Percentiles rank a stretch among this genome's conserved stretches.
These are phyloP conservation scores for Tadarida brasiliensis DNA, from an alignment of 2,797 vertebrate species.

Conservation along the genomic window DNA sequence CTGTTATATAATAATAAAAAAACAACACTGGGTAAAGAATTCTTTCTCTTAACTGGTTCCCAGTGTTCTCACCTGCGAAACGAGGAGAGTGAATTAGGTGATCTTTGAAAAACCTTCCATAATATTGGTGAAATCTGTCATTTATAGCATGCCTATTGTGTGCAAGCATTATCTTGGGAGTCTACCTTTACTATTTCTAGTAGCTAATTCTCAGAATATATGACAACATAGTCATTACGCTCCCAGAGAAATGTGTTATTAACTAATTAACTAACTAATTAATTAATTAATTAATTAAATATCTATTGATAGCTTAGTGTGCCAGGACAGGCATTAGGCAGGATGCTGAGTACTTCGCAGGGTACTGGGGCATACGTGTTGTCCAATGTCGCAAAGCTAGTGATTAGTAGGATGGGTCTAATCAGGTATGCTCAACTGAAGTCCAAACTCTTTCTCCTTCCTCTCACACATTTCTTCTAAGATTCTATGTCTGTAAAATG, in stretches of 20 bases:
- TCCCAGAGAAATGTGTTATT: background rate
- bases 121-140: background rate
- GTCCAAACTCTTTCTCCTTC: background rate
- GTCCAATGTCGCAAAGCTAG: background rate
- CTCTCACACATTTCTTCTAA: conserved; percentile 15
- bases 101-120: background rate
- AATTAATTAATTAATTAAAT: background rate
- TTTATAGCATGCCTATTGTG: background rate
- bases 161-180: background rate
- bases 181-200: background rate
- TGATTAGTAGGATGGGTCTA: background rate
- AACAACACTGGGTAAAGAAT: background rate
- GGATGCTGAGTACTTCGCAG: background rate
- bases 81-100: background rate
- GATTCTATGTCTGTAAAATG: background rate
- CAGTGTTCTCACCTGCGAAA: conserved; percentile 38
- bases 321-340: background rate
- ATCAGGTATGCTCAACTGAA: background rate
- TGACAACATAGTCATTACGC: background rate
- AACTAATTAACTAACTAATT: background rate
- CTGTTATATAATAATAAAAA: background rate
- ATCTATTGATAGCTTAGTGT: background rate
- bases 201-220: conserved; percentile 31
- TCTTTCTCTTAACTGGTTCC: conserved; percentile 24
- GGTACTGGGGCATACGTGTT: background rate